Conservation (phyloP, 2,113 vertebrate genomes). For the Oncorhynchus keta region DNA sequence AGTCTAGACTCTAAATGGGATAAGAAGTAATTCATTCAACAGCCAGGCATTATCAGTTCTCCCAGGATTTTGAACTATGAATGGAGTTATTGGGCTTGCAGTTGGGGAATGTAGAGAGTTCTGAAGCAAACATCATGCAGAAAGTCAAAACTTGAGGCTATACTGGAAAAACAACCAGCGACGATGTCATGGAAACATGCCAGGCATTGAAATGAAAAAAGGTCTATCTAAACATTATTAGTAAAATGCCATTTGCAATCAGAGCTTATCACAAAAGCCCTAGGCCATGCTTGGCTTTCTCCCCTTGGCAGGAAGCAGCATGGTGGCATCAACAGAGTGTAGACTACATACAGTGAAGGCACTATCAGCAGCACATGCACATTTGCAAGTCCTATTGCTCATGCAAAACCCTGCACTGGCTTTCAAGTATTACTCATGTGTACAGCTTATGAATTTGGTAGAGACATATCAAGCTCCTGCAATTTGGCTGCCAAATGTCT, state of each 20-base stretch:
- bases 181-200: background rate
- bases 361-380: background rate
- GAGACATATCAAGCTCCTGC: background rate
- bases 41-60: background rate
- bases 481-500: conserved; percentile 42
- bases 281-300: background rate
- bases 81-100: background rate
- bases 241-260: background rate
- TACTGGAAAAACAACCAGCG: background rate
- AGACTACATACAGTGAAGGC: background rate
- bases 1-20: background rate
- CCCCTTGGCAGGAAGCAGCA: background rate
- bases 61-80: background rate
- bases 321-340: background rate
- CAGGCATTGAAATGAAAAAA: background rate
- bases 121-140: background rate
- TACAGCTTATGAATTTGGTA: conserved; percentile 19
- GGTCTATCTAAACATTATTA: background rate
- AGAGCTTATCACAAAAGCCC: background rate
- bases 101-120: background rate
- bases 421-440: background rate
- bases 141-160: background rate
- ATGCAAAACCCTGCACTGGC: conserved; percentile 34
- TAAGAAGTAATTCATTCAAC: background rate
- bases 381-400: conserved; percentile 46